Percentiles rank a stretch among this genome's conserved stretches.
Evolutionary conservation across 2,113 vertebrate genomes (phyloP).

Genomic region (Thamnaconus septentrionalis): DNA sequence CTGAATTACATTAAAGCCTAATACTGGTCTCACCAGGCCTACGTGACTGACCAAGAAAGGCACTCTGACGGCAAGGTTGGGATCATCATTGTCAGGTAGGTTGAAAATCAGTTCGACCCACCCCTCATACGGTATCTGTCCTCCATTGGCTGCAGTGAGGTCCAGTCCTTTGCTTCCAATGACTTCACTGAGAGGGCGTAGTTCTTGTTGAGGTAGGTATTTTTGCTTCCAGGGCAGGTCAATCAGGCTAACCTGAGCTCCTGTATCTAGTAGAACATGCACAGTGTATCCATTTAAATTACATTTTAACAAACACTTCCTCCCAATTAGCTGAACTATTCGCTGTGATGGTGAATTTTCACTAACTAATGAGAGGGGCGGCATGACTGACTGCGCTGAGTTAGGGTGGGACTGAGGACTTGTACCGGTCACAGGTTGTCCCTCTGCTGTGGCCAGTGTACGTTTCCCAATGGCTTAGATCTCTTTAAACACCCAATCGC

Average conservation of each 20-base stretch:
- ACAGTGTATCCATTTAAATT: conserved; percentile 7
- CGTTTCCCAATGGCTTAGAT: background rate
- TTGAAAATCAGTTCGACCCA: conserved; percentile 6
- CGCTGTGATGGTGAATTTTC: background rate
- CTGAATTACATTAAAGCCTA: background rate
- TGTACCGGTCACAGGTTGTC: background rate
- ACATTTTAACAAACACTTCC: conserved; percentile 17
- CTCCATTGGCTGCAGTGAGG: background rate
- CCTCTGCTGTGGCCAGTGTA: background rate
- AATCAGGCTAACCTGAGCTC: conserved; percentile 4
- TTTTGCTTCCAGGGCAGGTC: background rate
- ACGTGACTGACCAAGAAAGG: conserved; percentile 10
- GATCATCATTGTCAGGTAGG: conserved; percentile 1
- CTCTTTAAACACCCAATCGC: background rate
- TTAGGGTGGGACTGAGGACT: background rate
- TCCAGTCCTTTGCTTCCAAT: background rate
- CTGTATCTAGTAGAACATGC: background rate
- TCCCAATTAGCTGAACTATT: background rate
- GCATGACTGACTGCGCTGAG: background rate
- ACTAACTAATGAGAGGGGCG: background rate
- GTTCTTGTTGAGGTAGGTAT: conserved; percentile 4
- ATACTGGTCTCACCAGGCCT: background rate
- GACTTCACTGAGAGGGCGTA: conserved; percentile 1
- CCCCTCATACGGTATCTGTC: conserved; percentile 4
- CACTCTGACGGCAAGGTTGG: background rate